Evolutionary conservation across 2,797 vertebrate species (phyloP).

Genomic region (Molossus molossus): DNA sequence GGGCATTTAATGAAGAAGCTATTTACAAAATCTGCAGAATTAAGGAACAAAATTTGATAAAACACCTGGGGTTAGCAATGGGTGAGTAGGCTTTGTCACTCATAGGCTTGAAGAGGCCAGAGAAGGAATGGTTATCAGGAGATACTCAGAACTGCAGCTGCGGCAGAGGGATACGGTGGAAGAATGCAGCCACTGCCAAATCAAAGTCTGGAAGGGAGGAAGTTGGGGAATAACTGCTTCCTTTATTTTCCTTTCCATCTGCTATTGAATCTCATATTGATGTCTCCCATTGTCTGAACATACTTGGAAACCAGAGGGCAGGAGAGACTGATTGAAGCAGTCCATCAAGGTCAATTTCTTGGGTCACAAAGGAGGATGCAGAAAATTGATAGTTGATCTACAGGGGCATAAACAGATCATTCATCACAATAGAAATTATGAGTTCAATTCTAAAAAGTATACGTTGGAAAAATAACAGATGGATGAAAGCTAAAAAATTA

Average conservation of each 20-base stretch:
- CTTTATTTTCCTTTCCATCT: background rate
- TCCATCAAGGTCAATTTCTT: background rate
- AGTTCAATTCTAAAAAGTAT: background rate
- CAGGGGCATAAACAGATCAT: background rate
- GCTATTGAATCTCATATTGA: background rate
- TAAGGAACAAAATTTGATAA: background rate
- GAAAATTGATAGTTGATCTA: constrained; percentile 6
- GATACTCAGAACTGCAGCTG: background rate
- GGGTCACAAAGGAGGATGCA: background rate
- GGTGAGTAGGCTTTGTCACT: background rate
- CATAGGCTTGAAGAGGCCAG: background rate
- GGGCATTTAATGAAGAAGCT: background rate
- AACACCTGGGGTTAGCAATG: background rate
- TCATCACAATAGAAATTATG: background rate
- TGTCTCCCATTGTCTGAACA: background rate
- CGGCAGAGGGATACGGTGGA: background rate
- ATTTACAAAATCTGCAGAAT: background rate
- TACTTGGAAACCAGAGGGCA: background rate
- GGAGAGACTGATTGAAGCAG: background rate
- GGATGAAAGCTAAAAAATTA: background rate
- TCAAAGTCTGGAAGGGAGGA: background rate
- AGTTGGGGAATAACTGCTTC: background rate
- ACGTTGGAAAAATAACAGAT: background rate
- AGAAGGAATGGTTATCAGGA: background rate
- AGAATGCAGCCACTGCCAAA: background rate